phyloP scores from a whole-genome alignment of 2,888 invertebrate species.

The Galeopsomyia nigrocyanea region DNA sequence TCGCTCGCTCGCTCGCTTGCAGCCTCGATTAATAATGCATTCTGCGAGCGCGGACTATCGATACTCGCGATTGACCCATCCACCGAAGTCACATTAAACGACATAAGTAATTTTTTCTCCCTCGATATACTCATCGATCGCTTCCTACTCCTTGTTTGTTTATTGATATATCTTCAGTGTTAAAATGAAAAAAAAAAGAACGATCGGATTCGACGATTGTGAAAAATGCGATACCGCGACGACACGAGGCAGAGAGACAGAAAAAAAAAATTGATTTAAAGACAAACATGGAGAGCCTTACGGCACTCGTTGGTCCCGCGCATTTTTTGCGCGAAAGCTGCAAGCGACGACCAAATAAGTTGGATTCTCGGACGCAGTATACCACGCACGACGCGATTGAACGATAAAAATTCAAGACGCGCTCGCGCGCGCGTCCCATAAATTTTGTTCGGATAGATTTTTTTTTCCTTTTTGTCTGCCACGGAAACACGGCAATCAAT shows the following conservation, averaged over 20 bases:
- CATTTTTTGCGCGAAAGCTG: background rate
- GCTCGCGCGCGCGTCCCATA: background rate
- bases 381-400: background rate
- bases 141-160: too few relatives aligned
- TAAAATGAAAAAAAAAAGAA: too few relatives aligned
- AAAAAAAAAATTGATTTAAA: too few relatives aligned
- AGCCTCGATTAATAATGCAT: too few relatives aligned
- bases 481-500: conserved; percentile 4
- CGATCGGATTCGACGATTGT: conserved; percentile 3
- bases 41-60: conserved; percentile 2
- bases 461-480: background rate
- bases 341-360: too few relatives aligned
- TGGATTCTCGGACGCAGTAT: background rate
- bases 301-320: too few relatives aligned
- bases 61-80: conserved; percentile 3
- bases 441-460: conserved; percentile 9
- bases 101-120: too few relatives aligned
- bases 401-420: conserved; percentile 5
- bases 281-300: too few relatives aligned
- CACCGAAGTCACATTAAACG: too few relatives aligned
- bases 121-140: too few relatives aligned
- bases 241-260: background rate
- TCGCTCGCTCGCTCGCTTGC: too few relatives aligned
- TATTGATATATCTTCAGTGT: too few relatives aligned
- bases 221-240: conserved; percentile 8